phyloP scores from a whole-genome alignment of 2,113 vertebrate species.

The Nyctibius bracteatus region DNA sequence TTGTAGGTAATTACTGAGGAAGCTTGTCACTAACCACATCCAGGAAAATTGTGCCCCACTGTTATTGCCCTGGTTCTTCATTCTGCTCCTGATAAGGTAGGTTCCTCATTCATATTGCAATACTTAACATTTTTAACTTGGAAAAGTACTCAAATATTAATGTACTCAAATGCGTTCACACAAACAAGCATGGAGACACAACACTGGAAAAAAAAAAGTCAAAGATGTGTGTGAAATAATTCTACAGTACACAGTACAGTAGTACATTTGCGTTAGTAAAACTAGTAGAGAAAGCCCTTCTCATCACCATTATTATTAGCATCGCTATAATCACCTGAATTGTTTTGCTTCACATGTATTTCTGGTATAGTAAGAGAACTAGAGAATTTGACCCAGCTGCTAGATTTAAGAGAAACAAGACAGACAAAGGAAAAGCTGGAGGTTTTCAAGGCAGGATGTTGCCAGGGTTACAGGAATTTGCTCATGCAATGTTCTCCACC shows the following conservation, averaged over 20 bases:
- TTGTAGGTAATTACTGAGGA: background rate
- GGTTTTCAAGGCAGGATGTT: background rate
- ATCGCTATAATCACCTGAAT: background rate
- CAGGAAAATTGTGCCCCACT: background rate
- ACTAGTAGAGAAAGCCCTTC: background rate
- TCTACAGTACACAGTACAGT: background rate
- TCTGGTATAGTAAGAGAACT: background rate
- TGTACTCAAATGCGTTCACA: background rate
- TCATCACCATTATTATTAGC: background rate
- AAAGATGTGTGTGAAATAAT: background rate
- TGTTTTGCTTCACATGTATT: accelerated
- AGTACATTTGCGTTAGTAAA: background rate
- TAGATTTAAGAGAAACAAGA: background rate
- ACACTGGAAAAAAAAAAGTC: accelerated
- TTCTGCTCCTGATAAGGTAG: background rate
- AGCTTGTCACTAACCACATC: background rate
- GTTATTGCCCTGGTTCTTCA: background rate
- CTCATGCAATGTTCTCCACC: background rate
- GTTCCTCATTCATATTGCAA: background rate
- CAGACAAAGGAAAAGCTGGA: background rate
- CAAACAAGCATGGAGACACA: background rate
- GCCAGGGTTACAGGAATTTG: background rate
- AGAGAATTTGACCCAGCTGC: background rate
- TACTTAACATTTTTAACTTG: background rate
- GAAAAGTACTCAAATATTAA: background rate